Conservation (phyloP, 2,113 vertebrate genomes). For the Pipa parva region DNA sequence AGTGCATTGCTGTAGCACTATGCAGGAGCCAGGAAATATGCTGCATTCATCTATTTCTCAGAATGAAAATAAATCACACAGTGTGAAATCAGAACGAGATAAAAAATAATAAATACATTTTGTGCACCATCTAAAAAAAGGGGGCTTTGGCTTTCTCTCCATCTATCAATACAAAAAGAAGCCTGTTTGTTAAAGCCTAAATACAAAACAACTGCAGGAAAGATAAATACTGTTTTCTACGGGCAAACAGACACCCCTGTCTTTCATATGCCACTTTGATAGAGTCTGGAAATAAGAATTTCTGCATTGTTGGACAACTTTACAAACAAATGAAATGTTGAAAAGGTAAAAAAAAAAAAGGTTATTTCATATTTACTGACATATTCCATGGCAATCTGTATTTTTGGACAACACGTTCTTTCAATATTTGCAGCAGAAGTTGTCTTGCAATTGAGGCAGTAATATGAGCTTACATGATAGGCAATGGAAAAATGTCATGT, state of each 20-base stretch:
- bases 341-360: no score
- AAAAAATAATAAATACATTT: conserved; percentile 70
- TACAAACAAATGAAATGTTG: no score
- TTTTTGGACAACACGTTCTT: no score
- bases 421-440: no score
- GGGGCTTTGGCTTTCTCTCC: conserved; percentile 50
- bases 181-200: conserved; percentile 23
- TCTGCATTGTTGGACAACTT: no score
- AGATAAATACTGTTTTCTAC: conserved; percentile 53
- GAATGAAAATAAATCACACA: conserved; percentile 70
- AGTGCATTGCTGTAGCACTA: conserved; percentile 55
- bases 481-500: no score
- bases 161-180: conserved; percentile 59
- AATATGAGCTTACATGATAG: no score
- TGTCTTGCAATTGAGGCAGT: no score
- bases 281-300: no score
- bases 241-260: conserved; percentile 47
- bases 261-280: conserved; percentile 14
- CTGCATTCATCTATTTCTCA: conserved; percentile 56
- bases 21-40: conserved; percentile 49
- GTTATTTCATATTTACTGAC: no score
- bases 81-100: conserved; percentile 57
- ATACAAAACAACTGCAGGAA: conserved; percentile 1
- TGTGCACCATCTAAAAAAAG: conserved; percentile 55
- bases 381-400: no score